Percentiles rank a stretch among this genome's conserved stretches.
Conservation (phyloP, 2,797 vertebrate species). For the Bucorvus abyssinicus region DNA sequence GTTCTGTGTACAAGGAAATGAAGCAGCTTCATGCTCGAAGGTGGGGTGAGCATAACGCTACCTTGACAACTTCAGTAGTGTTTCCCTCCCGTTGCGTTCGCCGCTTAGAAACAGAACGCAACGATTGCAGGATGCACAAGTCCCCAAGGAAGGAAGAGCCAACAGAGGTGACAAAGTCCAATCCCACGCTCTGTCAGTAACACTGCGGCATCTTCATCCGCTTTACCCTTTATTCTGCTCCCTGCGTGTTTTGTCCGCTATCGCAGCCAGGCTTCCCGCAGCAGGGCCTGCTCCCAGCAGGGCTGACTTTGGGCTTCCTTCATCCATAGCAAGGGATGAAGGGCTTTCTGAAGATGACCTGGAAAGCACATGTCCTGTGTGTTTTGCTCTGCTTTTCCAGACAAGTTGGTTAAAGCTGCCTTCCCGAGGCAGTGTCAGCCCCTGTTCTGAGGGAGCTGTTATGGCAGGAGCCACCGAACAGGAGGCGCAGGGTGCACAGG, state of each 20-base stretch:
- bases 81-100: background rate
- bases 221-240: background rate
- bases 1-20: rapidly evolving
- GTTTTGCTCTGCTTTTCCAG: background rate
- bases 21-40: background rate
- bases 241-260: background rate
- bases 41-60: background rate
- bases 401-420: background rate
- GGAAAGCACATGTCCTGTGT: background rate
- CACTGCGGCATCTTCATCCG: background rate
- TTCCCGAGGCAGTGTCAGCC: rapidly evolving
- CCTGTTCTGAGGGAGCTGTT: background rate
- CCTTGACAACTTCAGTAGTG: background rate
- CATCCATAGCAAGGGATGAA: background rate
- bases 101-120: background rate
- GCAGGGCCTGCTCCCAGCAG: background rate
- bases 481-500: background rate
- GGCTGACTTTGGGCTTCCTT: background rate
- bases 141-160: background rate
- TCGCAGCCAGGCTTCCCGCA: background rate
- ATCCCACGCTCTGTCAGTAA: background rate
- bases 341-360: background rate
- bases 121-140: background rate
- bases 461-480: background rate
- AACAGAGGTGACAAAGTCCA: background rate